Evolutionary conservation across 1,140 invertebrate species (phyloP), one percentile per base, ranked within the genome.

Genomic region (Centruroides sculpturatus): DNA sequence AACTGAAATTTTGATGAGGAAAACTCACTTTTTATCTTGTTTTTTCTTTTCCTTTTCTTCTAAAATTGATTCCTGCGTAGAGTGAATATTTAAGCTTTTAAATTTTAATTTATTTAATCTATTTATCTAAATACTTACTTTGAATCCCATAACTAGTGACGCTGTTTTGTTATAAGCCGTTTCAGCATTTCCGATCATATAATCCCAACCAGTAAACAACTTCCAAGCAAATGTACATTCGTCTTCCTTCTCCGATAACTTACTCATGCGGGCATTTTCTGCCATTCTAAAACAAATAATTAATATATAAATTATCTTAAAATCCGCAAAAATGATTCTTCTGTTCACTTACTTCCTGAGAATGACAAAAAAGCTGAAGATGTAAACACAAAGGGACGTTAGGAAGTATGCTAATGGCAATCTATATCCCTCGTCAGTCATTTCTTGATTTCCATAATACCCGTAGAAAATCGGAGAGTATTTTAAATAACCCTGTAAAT

Each of bases 181-280:
- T 76, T 98, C 93, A 0, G 87, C 77, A 74, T 96, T 93, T 36
- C 92, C 92, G 66, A 96, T 94, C 86, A 93, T 96, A 74, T 89
- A 98, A 76, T 98, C 93, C 95, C 94, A 98, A 4, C 90, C 90
- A 6, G 90, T 94, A 72, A 96, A 96, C 3, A 97, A 75, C 75
- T 94, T 95, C 93, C 94, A 98, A 0, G 89, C 89, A 71, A 98
- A 98, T 47, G 88, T 82, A 69, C 87, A 97, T 74, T 97, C 90
- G 72, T 98, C 93, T 68, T 95, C 91, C 71, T 97, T 96, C 72
- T 93, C 89, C 0, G 89, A 90, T 62, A 96, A 71, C 76, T 96
- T 96, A 55, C 89, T 92, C 79, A 89, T 85, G 62, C 91, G 77
- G 1, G 92, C 91, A 76, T 98, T 98, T 71, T 89, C 82, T 2